phyloP scores from a whole-genome alignment of 2,888 invertebrate species.

The Germaria angustata region DNA sequence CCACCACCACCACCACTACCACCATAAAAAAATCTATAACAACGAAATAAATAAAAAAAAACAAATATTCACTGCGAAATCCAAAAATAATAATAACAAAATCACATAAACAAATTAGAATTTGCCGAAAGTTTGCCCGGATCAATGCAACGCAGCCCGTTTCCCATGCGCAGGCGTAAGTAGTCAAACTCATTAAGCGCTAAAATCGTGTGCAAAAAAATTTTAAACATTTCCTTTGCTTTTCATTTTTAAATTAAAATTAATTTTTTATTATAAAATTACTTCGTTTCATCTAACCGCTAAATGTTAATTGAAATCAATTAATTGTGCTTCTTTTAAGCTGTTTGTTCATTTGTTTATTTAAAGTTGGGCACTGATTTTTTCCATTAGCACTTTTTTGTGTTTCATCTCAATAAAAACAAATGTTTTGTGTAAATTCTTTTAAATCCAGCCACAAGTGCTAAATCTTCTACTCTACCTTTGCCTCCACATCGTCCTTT shows the following conservation, averaged over 20 bases:
- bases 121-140: constrained; percentile 92
- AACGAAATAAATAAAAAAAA: constrained; percentile 23
- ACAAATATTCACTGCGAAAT: constrained; percentile 57
- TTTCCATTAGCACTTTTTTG: constrained; percentile 20
- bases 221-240: constrained; percentile 33
- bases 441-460: constrained; percentile 84
- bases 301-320: constrained; percentile 11
- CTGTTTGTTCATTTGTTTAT: constrained; percentile 3
- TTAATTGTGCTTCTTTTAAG: background rate
- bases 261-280: background rate
- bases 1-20: constrained; percentile 15
- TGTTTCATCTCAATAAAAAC: constrained; percentile 21
- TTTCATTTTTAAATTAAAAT: constrained; percentile 11
- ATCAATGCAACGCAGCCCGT: constrained; percentile 91
- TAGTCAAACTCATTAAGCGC: constrained; percentile 74
- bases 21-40: constrained; percentile 23
- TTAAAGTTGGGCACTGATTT: constrained; percentile 37
- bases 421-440: constrained; percentile 59
- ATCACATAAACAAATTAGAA: constrained; percentile 81
- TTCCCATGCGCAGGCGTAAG: constrained; percentile 92
- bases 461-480: constrained; percentile 91
- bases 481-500: constrained; percentile 86
- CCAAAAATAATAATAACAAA: constrained; percentile 46
- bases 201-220: constrained; percentile 33
- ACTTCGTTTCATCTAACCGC: background rate